Base-by-base conservation (phyloP, 2,113 vertebrate genomes). In the Peromyscus leucopus region DNA sequence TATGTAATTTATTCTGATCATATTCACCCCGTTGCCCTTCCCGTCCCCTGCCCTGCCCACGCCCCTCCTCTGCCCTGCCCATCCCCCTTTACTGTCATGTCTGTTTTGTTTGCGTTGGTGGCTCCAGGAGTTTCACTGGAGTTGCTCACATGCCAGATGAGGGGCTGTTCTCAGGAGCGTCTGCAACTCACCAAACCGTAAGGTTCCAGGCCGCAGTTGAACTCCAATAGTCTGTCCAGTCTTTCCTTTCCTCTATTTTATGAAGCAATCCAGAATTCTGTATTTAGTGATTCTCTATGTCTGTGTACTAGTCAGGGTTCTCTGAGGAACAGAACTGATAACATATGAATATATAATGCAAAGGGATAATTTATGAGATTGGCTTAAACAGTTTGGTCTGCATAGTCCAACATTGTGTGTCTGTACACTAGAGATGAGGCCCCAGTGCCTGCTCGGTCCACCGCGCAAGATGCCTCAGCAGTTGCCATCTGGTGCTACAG, bases 211-310 rank as follows among this genome's bases (percentile, higher is more conserved):
- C 67, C 74, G 72, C 17, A 61, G 91, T 85, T 21, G 24, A 42
- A 59, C 89, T 82, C 67, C 48, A 79, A 4, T 59, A 39, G 39
- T 57, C 89, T 91, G 90, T 72, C 57, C 36, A 63, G 31, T 89
- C 55, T 46, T 95, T 74, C 48, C 39, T 61, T 72, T 51, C 59
- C 22, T 48, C 42, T 19, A 2, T 72, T n/a, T 72, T 74, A 59
- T 57, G 55, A 55, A 87, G 42, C 31, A 87, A 1, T 22, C 17
- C 33, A n/a, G 42, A 22, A 72, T 57, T 46, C 48, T 75, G 15
- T 36, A 92, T 72, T 63, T 48, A 87, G 51, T 87, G 42, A 92
- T 87, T 90, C 71, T 91, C 89, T 95, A 8, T 80, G 69, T 55
- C 48, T 51, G 39, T 22, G 80, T 59, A 24, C 6, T n/a, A 22